Base-by-base conservation (phyloP, 2,113 vertebrate genomes). In the Trachemys scripta region DNA sequence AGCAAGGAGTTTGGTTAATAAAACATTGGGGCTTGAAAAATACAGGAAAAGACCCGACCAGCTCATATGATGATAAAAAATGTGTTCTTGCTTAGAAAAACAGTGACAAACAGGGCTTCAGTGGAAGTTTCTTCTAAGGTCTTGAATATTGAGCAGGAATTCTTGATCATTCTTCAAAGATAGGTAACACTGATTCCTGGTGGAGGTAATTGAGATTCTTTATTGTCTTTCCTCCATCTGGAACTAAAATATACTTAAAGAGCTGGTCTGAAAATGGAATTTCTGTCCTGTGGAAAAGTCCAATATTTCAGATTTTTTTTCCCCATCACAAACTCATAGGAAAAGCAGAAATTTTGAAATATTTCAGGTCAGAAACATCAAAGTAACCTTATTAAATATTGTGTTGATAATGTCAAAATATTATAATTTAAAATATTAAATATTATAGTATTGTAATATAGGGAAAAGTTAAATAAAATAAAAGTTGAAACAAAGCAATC, bases 1-100 rank as follows among this genome's bases (percentile, higher is more conserved):
- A 98, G 79, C 94, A 57, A 97, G 92, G 80, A 91, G 94, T 93
- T 95, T 69, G 91, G 92, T 97, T 92, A 98, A 97, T 97, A 98
- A 98, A 98, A 97, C 86, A 97, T 85, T 6, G 38, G 79, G 85
- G 31, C 95, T 96, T 97, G 85, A 95, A 96, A 97, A 96, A 93
- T 84, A 85, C 94, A 91, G 89, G 93, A 87, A 94, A 96, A 96
- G 84, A 96, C 90, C 94, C 95, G 94, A 96, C 90, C 69, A 10
- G 91, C 54, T 89, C 49, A 10, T 47, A 8, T 83, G 96, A 95
- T 97, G 5, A 62, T 53, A 97, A 92, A 76, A 87, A 93, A 47
- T 59, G 72, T 91, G 92, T 91, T 69, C 38, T 84, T 93, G 19
- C 35, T 95, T 94, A 84, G 57, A 87, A 95, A 57, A 79, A 72